These are phyloP conservation scores for Philopotamus ludificatus DNA, from an alignment of 1,140 invertebrate genomes.

Conservation along the genomic window DNA sequence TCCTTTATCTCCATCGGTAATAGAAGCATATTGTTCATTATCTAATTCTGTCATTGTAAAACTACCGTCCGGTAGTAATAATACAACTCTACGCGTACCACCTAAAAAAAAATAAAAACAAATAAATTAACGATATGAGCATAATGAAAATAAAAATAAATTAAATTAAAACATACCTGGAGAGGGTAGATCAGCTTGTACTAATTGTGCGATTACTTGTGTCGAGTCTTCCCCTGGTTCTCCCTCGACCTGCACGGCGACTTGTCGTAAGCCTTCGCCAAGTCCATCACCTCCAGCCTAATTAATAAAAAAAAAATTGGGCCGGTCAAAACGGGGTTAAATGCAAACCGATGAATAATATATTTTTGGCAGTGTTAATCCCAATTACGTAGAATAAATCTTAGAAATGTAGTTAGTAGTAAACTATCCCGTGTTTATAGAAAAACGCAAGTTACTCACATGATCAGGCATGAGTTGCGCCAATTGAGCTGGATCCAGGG, in stretches of 20 bases:
- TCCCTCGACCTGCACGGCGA: constrained; percentile 57
- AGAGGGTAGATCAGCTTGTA: constrained; percentile 76
- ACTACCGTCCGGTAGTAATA: constrained; percentile 76
- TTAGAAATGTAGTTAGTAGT: too few relatives aligned
- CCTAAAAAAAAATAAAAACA: constrained; percentile 53
- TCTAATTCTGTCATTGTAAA: constrained; percentile 82
- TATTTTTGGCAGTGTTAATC: too few relatives aligned
- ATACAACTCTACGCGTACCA: constrained; percentile 75
- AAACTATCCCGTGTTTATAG: too few relatives aligned
- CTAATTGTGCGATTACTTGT: constrained; percentile 79
- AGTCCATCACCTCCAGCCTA: constrained; percentile 26
- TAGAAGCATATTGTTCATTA: constrained; percentile 71
- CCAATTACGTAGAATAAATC: too few relatives aligned
- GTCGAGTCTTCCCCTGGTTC: constrained; percentile 56
- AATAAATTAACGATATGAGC: neutral
- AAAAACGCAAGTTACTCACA: constrained; percentile 9
- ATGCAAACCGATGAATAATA: too few relatives aligned
- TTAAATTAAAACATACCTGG: constrained; percentile 60
- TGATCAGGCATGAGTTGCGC: constrained; percentile 52
- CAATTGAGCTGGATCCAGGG: constrained; percentile 51
- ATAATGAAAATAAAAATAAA: constrained; percentile 1
- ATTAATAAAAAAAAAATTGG: constrained; percentile 1
- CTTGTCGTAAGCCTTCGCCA: constrained; percentile 49
- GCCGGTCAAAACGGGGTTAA: too few relatives aligned
- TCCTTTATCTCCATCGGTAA: constrained; percentile 51